A percentile compares a stretch with the other conserved stretches of the same genome.
Evolutionary conservation across 35 echinoderm and acorn worm species (phyloP).

Genomic region (Ptychodera flava): DNA sequence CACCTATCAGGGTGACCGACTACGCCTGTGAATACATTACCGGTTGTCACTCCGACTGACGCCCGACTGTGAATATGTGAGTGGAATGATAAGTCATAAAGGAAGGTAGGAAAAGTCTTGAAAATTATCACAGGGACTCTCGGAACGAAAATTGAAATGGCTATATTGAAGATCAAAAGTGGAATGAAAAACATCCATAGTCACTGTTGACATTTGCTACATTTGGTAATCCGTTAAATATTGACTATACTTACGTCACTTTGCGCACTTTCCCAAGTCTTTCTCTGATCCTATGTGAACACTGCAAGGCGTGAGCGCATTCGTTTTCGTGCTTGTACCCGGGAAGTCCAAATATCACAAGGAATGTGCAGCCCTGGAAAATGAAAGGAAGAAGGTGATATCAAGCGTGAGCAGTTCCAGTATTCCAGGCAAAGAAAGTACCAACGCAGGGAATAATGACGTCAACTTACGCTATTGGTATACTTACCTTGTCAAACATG

Average conservation of each 20-base stretch:
- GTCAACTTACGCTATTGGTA: too few relatives aligned
- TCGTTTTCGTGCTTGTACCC: constrained; percentile 99
- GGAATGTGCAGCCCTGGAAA: constrained; percentile 77
- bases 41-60: constrained; percentile 92
- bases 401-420: not conserved
- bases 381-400: not conserved
- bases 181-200: not conserved
- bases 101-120: too few relatives aligned
- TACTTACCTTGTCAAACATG: constrained; percentile 92
- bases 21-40: constrained; percentile 92
- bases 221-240: not conserved
- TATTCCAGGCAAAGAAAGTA: too few relatives aligned
- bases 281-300: constrained; percentile 73
- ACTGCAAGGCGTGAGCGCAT: constrained; percentile 78
- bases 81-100: too few relatives aligned
- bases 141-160: too few relatives aligned
- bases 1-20: constrained; percentile 88
- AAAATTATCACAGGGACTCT: too few relatives aligned
- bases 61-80: constrained; percentile 58
- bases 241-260: constrained; percentile 59
- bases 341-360: constrained; percentile 86
- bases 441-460: too few relatives aligned
- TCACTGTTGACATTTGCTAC: not conserved
- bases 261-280: constrained; percentile 43
- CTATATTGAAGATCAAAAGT: too few relatives aligned